Percentiles rank a stretch among this genome's conserved stretches.
phyloP scores from a whole-genome alignment of 2,113 vertebrate genomes.

The Daboia siamensis region DNA sequence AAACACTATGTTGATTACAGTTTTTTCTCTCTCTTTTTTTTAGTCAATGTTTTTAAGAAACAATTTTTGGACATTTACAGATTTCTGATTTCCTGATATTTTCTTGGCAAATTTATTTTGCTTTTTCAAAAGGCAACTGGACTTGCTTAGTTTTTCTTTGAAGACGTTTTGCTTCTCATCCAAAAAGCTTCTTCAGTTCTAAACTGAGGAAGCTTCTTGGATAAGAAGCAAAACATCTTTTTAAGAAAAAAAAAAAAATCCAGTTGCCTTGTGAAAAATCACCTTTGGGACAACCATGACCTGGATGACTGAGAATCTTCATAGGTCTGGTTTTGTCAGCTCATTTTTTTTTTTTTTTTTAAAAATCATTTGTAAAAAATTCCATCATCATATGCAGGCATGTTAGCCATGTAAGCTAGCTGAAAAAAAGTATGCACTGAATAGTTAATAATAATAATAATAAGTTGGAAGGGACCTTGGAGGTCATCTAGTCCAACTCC shows the following conservation, averaged over 20 bases:
- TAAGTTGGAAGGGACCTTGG: no score
- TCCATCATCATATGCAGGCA: not conserved
- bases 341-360: no score
- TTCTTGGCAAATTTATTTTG: not conserved
- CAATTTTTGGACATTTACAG: constrained; percentile 22
- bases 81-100: constrained; percentile 12
- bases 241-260: no score
- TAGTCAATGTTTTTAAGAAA: not conserved
- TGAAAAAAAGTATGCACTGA: not conserved
- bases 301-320: not conserved
- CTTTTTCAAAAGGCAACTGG: not conserved
- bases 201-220: no score
- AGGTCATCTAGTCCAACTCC: no score
- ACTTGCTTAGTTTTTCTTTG: not conserved
- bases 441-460: not conserved
- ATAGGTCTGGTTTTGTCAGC: no score
- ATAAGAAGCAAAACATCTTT: no score
- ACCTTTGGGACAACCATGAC: not conserved
- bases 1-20: no score
- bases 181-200: not conserved
- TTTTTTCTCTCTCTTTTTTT: not conserved
- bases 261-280: not conserved
- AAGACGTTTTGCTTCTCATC: not conserved
- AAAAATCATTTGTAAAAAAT: not conserved
- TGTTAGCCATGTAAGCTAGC: not conserved